Evolutionary conservation across 2,113 vertebrate genomes (phyloP).

Genomic region (Hylia prasina): DNA sequence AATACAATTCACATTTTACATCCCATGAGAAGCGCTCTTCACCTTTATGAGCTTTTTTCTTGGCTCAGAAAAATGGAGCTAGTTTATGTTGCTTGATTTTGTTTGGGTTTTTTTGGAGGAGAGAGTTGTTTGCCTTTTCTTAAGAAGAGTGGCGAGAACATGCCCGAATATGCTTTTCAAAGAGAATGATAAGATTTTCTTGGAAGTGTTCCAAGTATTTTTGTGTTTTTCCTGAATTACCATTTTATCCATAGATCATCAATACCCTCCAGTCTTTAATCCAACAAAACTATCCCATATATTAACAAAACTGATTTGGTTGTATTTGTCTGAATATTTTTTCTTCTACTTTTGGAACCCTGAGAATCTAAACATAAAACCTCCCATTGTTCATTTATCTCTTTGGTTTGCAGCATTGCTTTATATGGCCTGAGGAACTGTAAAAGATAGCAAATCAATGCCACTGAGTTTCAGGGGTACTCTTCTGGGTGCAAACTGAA

Average conservation of each 20-base stretch:
- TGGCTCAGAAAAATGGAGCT: conserved; percentile 1
- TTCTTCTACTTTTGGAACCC: neutral
- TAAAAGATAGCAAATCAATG: neutral
- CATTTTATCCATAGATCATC: neutral
- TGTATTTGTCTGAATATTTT: neutral
- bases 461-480: neutral
- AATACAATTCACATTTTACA: conserved; percentile 20
- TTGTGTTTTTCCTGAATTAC: neutral
- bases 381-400: neutral
- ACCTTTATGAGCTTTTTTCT: conserved; percentile 12
- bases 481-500: neutral
- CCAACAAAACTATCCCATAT: neutral
- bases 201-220: neutral
- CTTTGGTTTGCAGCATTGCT: neutral
- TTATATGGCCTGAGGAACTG: neutral
- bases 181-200: neutral
- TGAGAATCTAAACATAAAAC: neutral
- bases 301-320: neutral
- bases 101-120: neutral
- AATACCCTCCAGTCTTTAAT: neutral
- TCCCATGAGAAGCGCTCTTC: conserved; percentile 1
- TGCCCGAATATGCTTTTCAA: neutral
- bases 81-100: neutral
- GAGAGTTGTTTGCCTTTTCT: neutral
- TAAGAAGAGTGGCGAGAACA: neutral